Percentiles rank a stretch among this genome's conserved stretches.
Conservation (phyloP, 37 sponge, comb jelly and placozoan species). For the Oscarella lobularis region DNA sequence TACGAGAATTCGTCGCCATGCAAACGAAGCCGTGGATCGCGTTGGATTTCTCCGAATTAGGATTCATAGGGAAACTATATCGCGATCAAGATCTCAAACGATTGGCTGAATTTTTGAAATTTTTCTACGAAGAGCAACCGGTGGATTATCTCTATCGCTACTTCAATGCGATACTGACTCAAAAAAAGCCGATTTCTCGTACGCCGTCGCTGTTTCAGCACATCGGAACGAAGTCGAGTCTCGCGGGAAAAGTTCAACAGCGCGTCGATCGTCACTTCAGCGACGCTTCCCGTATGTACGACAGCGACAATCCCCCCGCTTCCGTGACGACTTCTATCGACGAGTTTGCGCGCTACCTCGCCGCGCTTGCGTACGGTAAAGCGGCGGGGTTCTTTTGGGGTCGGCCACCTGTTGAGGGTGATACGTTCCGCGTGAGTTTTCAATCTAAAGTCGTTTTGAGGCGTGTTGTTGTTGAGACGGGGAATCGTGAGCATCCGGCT, state of each 20-base stretch:
- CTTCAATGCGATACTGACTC: not conserved
- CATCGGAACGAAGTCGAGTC: conserved; percentile 4
- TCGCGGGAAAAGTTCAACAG: conserved; percentile 8
- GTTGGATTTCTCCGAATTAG: conserved; percentile 5
- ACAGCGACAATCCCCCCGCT: not conserved
- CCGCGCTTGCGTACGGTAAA: not conserved
- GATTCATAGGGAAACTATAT: conserved; percentile 17
- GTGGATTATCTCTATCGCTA: conserved; percentile 9
- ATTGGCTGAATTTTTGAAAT: conserved; percentile 7
- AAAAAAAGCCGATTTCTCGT: not conserved
- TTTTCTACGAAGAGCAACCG: conserved; percentile 16
- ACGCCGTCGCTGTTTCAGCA: conserved; percentile 13
- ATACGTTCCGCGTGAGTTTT: not conserved
- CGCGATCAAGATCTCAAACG: conserved; percentile 3
- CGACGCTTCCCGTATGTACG: not conserved
- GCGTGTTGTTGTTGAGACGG: not conserved
- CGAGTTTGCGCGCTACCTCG: not conserved
- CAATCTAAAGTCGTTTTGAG: not conserved
- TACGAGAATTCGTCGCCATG: conserved; percentile 7
- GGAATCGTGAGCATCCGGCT: conserved; percentile 10
- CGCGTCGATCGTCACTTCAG: not conserved
- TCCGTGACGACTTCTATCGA: not conserved
- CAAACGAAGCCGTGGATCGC: conserved; percentile 6
- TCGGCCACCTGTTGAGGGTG: not conserved
- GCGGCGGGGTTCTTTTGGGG: conserved; percentile 9